Conservation (phyloP, 2,888 invertebrate species). For the Chamaedrilus cognettii region DNA sequence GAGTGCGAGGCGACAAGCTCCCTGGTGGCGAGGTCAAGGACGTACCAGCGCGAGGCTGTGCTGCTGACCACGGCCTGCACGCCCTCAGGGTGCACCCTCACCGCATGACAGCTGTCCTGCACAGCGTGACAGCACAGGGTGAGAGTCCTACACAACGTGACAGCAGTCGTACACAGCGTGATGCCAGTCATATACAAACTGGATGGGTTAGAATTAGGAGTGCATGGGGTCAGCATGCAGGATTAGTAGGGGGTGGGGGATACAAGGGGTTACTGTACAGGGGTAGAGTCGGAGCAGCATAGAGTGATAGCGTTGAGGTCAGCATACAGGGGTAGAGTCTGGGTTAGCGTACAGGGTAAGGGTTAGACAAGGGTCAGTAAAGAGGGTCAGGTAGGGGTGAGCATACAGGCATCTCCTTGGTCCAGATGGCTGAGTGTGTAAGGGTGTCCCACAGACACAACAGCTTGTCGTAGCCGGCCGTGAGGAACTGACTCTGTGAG, state of each 20-base stretch:
- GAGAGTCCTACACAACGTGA: not conserved
- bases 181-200: not conserved
- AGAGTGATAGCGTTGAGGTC: not conserved
- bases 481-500: slow-evolving; percentile 79
- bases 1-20: slow-evolving; percentile 60
- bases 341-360: not conserved
- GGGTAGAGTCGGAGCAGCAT: not conserved
- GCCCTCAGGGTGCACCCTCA: slow-evolving; percentile 80
- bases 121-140: not conserved
- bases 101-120: slow-evolving; percentile 82
- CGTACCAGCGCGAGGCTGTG: slow-evolving; percentile 78
- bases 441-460: slow-evolving; percentile 81
- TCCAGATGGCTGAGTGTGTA: slow-evolving; percentile 86
- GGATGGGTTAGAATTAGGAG: not conserved
- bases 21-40: slow-evolving; percentile 77
- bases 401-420: slow-evolving; percentile 77
- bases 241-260: not conserved
- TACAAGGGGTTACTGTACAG: not conserved
- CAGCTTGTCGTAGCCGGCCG: slow-evolving; percentile 64
- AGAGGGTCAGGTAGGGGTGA: too few relatives aligned
- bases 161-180: not conserved
- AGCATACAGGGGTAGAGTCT: not conserved
- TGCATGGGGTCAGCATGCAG: not conserved
- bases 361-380: too few relatives aligned
- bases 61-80: slow-evolving; percentile 77